Evolutionary conservation across 2,113 vertebrate genomes (phyloP).

Genomic region (Dasypus novemcinctus): DNA sequence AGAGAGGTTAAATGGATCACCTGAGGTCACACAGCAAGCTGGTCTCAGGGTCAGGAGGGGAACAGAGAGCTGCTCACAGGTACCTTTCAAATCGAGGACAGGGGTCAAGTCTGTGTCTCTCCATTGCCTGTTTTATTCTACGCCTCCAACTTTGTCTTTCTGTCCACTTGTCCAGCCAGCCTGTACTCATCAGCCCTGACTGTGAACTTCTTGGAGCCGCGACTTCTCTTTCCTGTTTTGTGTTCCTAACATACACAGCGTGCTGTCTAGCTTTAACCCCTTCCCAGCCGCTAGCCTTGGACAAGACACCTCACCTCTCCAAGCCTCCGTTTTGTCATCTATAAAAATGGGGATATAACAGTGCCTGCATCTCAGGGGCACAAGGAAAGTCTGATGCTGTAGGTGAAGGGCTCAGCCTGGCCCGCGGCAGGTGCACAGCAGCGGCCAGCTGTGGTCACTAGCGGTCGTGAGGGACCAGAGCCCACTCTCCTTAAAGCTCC

Average conservation of each 20-base stretch:
- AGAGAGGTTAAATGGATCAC: background rate
- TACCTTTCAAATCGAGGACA: background rate
- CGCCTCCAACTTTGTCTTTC: background rate
- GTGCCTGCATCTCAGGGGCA: too few relatives aligned
- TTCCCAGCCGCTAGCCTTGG: background rate
- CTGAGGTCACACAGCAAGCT: background rate
- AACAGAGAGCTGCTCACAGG: background rate
- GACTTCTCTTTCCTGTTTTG: background rate
- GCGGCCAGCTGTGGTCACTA: too few relatives aligned
- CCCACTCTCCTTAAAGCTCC: background rate
- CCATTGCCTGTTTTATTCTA: background rate
- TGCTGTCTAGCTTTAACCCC: background rate
- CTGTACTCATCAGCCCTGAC: background rate
- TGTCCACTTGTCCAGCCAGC: background rate
- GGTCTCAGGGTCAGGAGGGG: rapidly evolving
- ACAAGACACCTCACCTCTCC: background rate
- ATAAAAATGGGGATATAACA: background rate
- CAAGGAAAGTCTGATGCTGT: background rate
- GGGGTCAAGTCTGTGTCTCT: rapidly evolving
- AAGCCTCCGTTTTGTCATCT: background rate
- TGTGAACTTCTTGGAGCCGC: rapidly evolving
- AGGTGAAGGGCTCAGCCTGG: background rate
- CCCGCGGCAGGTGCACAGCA: rapidly evolving
- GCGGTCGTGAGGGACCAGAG: background rate
- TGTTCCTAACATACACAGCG: background rate